phyloP scores from a whole-genome alignment of 92 coral and sea anemone species.

The Porites rus region DNA sequence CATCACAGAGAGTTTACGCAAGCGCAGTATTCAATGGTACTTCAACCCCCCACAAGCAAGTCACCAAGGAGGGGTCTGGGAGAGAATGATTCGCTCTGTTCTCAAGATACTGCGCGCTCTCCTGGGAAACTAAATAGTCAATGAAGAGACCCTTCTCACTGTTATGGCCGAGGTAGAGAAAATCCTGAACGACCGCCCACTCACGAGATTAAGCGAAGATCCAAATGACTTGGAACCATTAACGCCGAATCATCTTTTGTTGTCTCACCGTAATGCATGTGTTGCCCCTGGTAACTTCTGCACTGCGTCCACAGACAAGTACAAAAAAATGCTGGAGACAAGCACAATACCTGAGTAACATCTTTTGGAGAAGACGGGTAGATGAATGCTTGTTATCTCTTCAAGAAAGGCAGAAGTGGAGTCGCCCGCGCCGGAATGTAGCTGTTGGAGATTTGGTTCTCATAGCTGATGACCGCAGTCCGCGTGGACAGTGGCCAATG shows the following conservation, averaged over 20 bases:
- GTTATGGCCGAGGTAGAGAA: constrained; percentile 50
- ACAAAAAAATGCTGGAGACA: constrained; percentile 26
- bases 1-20: too few relatives aligned
- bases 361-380: constrained; percentile 34
- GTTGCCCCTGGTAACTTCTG: constrained; percentile 7
- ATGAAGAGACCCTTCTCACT: constrained; percentile 52
- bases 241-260: constrained; percentile 53
- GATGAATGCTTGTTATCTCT: constrained; percentile 4
- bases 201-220: constrained; percentile 43
- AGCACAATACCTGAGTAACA: constrained; percentile 33
- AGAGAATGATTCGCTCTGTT: constrained; percentile 18
- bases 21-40: too few relatives aligned
- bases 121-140: constrained; percentile 37
- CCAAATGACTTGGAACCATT: constrained; percentile 49
- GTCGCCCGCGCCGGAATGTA: constrained; percentile 2
- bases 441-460: constrained; percentile 35
- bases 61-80: too few relatives aligned
- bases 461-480: constrained; percentile 17
- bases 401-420: constrained; percentile 24
- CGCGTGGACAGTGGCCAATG: constrained; percentile 23
- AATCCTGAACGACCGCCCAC: constrained; percentile 46
- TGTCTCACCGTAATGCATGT: constrained; percentile 17
- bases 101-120: constrained; percentile 40
- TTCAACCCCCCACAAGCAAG: too few relatives aligned
- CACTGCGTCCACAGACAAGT: background rate